Base-by-base conservation (phyloP, 2,113 vertebrate genomes). In the Psittacus erithacus region DNA sequence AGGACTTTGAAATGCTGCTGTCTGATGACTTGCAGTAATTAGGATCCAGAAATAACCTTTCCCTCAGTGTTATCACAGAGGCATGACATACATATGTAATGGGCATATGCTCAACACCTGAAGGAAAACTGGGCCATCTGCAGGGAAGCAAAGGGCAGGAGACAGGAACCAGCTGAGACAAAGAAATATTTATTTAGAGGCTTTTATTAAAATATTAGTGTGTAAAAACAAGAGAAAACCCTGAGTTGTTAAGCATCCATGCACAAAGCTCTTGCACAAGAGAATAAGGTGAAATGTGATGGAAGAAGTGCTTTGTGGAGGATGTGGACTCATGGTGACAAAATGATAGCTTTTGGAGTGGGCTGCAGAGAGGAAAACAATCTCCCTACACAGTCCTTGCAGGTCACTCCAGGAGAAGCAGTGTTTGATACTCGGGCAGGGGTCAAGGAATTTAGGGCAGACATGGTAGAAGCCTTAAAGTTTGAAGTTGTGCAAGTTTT, bases 401-500 rank as follows among this genome's bases (percentile, higher is more conserved):
- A 28, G 65, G 28, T 11, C 2, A 1, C 41, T 80, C 52, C 23
- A 43, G 49, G 59, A 94, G 19, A 46, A 64, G 2, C 0, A 0
- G 28, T 1, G 29, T 46, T 86, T 55, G 6, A 33, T 55, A 0
- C 39, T 35, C 0, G 0, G 43, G 23, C 39, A 17, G 7, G 2
- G 18, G 5, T 12, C 19, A 24, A 27, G n/a, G 43, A 9, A 6
- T 20, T 82, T 2, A 23, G 39, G 62, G 67, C 70, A 67, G 86
- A 9, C 0, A 3, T 38, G 47, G 73, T 1, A 23, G 87, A 19
- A 70, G 31, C 60, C n/a, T 59, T 50, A 10, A 87, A 75, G 41
- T 25, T 17, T 39, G 67, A 46, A 74, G 9, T 0, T 60, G 43
- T 50, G 78, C 17, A 1, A 12, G 22, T 22, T 41, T 27, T 13